A percentile compares a stretch with the other conserved stretches of the same genome.
Conservation (phyloP, 1,140 invertebrate species). For the Elymnias hypermnestra region DNA sequence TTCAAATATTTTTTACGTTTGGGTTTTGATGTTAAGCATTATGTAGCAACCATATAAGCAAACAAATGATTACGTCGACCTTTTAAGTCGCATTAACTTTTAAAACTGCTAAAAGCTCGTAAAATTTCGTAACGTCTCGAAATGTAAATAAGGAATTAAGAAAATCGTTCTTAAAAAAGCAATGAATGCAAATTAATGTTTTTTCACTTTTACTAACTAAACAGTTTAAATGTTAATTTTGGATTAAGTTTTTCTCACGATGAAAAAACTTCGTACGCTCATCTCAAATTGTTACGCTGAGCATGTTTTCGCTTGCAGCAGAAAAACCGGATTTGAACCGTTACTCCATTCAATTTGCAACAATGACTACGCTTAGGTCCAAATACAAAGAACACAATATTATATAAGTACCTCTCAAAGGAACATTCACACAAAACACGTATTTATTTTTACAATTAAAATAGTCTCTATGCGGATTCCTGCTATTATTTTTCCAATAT, state of each 20-base stretch:
- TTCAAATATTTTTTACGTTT: too few species aligned
- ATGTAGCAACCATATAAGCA: too few species aligned
- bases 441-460: too few species aligned
- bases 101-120: background rate
- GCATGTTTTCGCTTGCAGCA: conserved; percentile 16
- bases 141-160: background rate
- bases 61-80: too few species aligned
- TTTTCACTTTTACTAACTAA: conserved; percentile 4
- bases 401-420: conserved; percentile 18
- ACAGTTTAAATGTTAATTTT: conserved; percentile 8
- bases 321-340: conserved; percentile 33
- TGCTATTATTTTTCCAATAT: too few species aligned
- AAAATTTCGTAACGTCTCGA: background rate
- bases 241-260: conserved; percentile 6
- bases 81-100: background rate
- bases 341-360: conserved; percentile 36
- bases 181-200: conserved; percentile 5
- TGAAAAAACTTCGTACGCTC: conserved; percentile 19
- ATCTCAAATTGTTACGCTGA: conserved; percentile 14
- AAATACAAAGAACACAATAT: conserved; percentile 30
- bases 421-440: conserved; percentile 3
- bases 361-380: conserved; percentile 28
- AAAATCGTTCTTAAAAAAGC: conserved; percentile 1
- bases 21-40: too few species aligned
- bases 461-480: too few species aligned